These are phyloP conservation scores for Ascaphus truei DNA, from an alignment of 2,113 vertebrate species.

Conservation along the genomic window DNA sequence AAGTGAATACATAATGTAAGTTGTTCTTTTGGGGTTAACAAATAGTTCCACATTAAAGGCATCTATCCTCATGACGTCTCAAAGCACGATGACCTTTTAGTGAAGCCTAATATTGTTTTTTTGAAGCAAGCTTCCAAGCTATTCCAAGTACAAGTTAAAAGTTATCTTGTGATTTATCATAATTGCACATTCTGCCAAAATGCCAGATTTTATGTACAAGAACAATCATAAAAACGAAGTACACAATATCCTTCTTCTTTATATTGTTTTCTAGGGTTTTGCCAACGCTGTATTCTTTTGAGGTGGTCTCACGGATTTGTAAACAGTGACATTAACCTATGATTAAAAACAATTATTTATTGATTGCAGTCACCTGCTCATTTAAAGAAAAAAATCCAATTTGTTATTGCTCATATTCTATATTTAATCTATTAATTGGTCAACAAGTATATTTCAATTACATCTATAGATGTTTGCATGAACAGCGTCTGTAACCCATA, in stretches of 20 bases:
- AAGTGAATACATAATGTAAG: background rate
- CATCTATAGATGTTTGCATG: too few relatives aligned
- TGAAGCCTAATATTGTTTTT: too few relatives aligned
- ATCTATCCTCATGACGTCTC: background rate
- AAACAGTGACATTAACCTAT: background rate
- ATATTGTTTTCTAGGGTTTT: background rate
- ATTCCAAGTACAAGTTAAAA: background rate
- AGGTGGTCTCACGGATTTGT: conserved; percentile 12
- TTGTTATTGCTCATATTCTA: too few relatives aligned
- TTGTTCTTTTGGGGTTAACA: background rate
- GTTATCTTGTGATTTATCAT: conserved; percentile 15
- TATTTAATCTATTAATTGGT: too few relatives aligned
- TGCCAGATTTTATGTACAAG: background rate
- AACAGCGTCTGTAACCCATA: too few relatives aligned
- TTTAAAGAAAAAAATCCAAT: too few relatives aligned
- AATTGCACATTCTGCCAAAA: conserved; percentile 5
- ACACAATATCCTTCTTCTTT: conserved; percentile 3
- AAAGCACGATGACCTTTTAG: background rate
- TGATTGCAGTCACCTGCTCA: background rate
- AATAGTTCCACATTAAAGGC: background rate
- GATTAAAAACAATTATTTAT: background rate
- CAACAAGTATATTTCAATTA: too few relatives aligned
- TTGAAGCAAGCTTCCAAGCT: background rate
- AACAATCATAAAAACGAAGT: conserved; percentile 5
- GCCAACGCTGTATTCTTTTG: background rate